These are phyloP conservation scores for Decapterus maruadsi DNA, from an alignment of 2,797 vertebrate species.

Conservation along the genomic window DNA sequence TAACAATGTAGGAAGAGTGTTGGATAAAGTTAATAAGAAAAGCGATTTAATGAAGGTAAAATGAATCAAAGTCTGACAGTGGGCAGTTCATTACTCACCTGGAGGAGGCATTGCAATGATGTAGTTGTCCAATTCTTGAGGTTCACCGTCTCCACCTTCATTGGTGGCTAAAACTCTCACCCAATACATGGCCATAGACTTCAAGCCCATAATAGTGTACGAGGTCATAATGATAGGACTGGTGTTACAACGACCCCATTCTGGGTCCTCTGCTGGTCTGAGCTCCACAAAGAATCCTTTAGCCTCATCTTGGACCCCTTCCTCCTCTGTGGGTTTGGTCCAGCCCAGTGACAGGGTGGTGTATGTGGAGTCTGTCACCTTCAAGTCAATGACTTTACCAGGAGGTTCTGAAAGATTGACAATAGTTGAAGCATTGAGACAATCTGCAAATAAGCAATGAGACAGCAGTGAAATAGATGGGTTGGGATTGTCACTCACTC, in stretches of 20 bases:
- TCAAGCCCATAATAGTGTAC: conserved; percentile 88
- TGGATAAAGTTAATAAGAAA: conserved; percentile 7
- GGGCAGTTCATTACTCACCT: conserved; percentile 75
- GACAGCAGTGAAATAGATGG: not conserved
- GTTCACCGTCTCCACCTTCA: conserved; percentile 84
- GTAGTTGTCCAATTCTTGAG: conserved; percentile 82
- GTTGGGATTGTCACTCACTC: conserved; percentile 79
- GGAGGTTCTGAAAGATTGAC: conserved; percentile 83
- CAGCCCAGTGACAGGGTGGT: conserved; percentile 88
- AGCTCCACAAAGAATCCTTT: conserved; percentile 92
- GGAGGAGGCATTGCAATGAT: conserved; percentile 79
- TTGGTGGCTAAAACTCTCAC: conserved; percentile 87
- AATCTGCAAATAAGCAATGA: not conserved
- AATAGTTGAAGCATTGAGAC: not conserved
- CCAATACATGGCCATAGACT: conserved; percentile 85
- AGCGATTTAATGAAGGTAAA: not conserved
- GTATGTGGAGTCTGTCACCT: conserved; percentile 86
- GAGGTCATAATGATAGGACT: conserved; percentile 78
- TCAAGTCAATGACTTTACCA: conserved; percentile 87
- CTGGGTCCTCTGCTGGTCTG: conserved; percentile 80
- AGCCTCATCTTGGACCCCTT: conserved; percentile 82
- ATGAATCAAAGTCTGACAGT: not conserved
- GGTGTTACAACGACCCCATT: conserved; percentile 87
- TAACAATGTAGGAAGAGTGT: conserved; percentile 11
- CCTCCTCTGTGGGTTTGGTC: conserved; percentile 84